phyloP scores from a whole-genome alignment of 2,113 vertebrate genomes.

The Apodemus speciosus region DNA sequence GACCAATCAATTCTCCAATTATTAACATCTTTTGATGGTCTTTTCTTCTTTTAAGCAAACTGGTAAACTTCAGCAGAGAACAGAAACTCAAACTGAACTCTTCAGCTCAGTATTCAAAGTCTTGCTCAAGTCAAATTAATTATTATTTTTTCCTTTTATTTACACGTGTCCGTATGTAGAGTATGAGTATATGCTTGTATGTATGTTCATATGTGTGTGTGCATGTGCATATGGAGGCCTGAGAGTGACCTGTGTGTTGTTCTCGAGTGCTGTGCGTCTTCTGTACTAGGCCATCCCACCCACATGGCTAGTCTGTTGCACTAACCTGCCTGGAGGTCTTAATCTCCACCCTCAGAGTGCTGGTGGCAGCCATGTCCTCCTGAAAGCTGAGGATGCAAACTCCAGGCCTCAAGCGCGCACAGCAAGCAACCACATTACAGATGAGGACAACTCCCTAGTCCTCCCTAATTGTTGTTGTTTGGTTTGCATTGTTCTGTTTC shows the following conservation, averaged over 20 bases:
- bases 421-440: not conserved
- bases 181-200: not conserved
- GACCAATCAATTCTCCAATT: slow-evolving; percentile 15
- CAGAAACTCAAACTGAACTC: slow-evolving; percentile 44
- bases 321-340: no score
- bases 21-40: not conserved
- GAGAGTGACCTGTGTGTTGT: not conserved
- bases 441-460: not conserved
- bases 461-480: not conserved
- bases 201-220: not conserved
- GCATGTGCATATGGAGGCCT: not conserved
- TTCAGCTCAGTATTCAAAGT: slow-evolving; percentile 16
- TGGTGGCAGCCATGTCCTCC: no score
- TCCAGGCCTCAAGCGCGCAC: not conserved
- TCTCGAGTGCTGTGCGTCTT: not conserved
- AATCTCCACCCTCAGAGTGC: not conserved
- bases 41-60: slow-evolving; percentile 10
- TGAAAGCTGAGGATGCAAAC: not conserved
- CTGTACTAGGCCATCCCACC: no score
- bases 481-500: not conserved
- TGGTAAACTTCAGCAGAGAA: not conserved
- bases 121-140: not conserved
- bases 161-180: not conserved
- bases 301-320: not conserved
- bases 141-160: not conserved